A percentile compares a stretch with the other conserved stretches of the same genome.
These are phyloP conservation scores for Scortum barcoo DNA, from an alignment of 2,113 vertebrate genomes.

Conservation along the genomic window DNA sequence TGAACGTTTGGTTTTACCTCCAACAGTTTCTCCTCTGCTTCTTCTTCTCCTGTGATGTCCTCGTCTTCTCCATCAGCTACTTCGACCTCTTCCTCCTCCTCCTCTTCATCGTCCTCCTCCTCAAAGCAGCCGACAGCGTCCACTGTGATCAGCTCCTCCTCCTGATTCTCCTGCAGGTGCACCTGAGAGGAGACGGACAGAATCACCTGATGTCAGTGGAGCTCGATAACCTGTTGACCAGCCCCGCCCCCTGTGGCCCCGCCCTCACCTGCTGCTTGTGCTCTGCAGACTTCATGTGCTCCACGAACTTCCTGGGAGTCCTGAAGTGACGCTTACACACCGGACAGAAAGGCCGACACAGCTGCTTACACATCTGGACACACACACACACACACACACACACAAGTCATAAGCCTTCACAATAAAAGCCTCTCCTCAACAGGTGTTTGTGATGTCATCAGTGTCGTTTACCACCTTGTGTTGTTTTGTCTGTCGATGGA, in stretches of 20 bases:
- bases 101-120: constrained; percentile 25
- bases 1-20: constrained; percentile 8
- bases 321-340: constrained; percentile 93
- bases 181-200: constrained; percentile 62
- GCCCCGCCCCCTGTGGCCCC: too few species aligned
- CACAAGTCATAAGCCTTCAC: not conserved
- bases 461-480: constrained; percentile 89
- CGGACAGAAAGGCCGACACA: constrained; percentile 93
- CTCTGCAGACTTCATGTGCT: constrained; percentile 95
- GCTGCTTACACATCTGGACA: constrained; percentile 90
- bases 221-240: too few species aligned
- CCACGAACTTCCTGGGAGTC: constrained; percentile 96
- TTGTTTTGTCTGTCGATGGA: constrained; percentile 89
- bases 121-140: constrained; percentile 97
- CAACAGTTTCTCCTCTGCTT: not conserved
- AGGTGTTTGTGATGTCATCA: not conserved
- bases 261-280: constrained; percentile 90
- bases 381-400: too few species aligned
- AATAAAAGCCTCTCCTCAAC: not conserved
- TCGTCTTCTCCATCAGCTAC: not conserved
- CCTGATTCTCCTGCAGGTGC: constrained; percentile 81
- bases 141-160: constrained; percentile 96
- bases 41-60: not conserved
- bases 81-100: constrained; percentile 13
- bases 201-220: too few species aligned